These are phyloP conservation scores for Dysmachus trigonus DNA, from an alignment of 2,888 invertebrate species.

Conservation along the genomic window DNA sequence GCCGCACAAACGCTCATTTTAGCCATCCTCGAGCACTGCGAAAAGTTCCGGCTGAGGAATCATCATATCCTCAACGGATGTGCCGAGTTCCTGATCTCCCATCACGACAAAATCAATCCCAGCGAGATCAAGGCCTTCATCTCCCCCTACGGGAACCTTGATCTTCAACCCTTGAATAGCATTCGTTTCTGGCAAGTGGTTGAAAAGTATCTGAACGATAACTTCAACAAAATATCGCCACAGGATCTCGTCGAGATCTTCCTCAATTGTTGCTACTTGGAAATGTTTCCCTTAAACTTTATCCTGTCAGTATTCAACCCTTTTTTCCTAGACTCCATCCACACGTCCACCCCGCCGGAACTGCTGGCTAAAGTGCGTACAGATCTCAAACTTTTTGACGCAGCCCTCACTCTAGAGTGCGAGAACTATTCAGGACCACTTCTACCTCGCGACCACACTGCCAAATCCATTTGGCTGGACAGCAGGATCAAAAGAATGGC, in stretches of 20 bases:
- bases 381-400: conserved; percentile 72
- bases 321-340: conserved; percentile 70
- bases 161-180: conserved; percentile 67
- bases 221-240: conserved; percentile 69
- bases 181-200: conserved; percentile 69
- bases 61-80: conserved; percentile 68
- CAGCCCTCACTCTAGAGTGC: conserved; percentile 72
- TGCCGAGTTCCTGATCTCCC: conserved; percentile 68
- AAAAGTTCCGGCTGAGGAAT: conserved; percentile 69
- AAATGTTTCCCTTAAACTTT: conserved; percentile 71
- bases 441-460: conserved; percentile 67
- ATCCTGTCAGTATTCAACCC: conserved; percentile 70
- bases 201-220: conserved; percentile 67
- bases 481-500: conserved; percentile 67
- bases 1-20: conserved; percentile 69
- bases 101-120: conserved; percentile 66
- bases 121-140: conserved; percentile 69
- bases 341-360: conserved; percentile 60
- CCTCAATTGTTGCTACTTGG: conserved; percentile 72
- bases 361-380: conserved; percentile 65
- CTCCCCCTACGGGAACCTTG: conserved; percentile 71
- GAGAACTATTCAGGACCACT: conserved; percentile 69
- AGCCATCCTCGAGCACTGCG: conserved; percentile 71
- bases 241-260: conserved; percentile 71
- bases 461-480: conserved; percentile 68